Percentiles rank a stretch among this genome's conserved stretches.
These are phyloP conservation scores for Heterotis niloticus DNA, from an alignment of 2,113 vertebrate species.

Conservation along the genomic window DNA sequence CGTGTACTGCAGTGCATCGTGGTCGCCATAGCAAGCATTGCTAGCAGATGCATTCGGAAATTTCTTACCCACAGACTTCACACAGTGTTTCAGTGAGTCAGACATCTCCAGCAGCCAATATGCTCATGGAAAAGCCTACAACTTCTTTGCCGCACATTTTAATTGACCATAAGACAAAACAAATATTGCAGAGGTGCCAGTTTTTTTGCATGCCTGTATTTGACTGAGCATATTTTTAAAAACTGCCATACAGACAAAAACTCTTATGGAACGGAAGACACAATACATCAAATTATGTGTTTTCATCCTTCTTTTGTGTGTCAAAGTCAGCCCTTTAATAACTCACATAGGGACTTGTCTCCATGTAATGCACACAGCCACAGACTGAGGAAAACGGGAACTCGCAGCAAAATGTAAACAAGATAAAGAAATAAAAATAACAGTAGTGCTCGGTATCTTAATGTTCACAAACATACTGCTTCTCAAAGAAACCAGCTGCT, in stretches of 20 bases:
- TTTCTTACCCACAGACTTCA: too few relatives aligned
- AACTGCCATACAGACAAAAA: constrained; percentile 2
- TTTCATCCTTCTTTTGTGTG: background rate
- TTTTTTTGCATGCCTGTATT: background rate
- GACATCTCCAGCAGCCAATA: too few relatives aligned
- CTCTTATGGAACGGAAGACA: constrained; percentile 5
- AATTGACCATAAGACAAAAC: constrained; percentile 10
- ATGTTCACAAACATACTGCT: too few relatives aligned
- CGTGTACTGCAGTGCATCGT: too few relatives aligned
- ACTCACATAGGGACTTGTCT: constrained; percentile 8
- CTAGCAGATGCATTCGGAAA: too few relatives aligned
- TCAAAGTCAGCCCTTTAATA: background rate
- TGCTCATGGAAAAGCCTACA: background rate
- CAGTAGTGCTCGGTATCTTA: background rate
- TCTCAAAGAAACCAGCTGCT: too few relatives aligned
- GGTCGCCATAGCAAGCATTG: too few relatives aligned
- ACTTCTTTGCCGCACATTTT: background rate
- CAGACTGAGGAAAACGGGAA: background rate
- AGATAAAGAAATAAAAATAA: background rate
- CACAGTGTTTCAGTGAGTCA: too few relatives aligned
- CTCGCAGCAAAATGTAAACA: background rate
- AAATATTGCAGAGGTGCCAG: background rate
- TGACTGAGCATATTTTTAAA: background rate
- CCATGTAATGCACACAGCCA: background rate
- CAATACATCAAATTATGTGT: background rate